A percentile compares a stretch with the other conserved stretches of the same genome.
Evolutionary conservation across 1,140 invertebrate genomes (phyloP).

Genomic region (Cotesia chilonis): DNA sequence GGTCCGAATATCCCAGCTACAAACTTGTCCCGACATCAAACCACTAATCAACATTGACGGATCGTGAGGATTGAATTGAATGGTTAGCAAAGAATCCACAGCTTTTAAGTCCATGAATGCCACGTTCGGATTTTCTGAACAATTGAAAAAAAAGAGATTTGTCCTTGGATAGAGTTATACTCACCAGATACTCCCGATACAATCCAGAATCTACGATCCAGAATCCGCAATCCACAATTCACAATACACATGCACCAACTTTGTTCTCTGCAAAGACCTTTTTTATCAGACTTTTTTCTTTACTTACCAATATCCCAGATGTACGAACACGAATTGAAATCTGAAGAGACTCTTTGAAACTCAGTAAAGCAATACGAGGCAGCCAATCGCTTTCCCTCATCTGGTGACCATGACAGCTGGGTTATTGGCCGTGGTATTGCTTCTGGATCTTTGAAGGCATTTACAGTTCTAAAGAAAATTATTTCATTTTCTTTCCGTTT

Average conservation of each 20-base stretch:
- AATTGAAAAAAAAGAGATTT: conserved; percentile 12
- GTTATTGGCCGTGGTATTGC: conserved; percentile 77
- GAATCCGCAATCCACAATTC: not conserved
- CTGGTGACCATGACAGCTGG: conserved; percentile 87
- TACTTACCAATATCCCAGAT: conserved; percentile 88
- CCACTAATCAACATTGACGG: conserved; percentile 86
- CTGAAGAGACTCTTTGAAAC: conserved; percentile 68
- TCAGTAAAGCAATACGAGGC: conserved; percentile 84
- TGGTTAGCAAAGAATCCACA: conserved; percentile 76
- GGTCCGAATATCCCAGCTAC: conserved; percentile 81
- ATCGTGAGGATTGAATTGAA: conserved; percentile 93
- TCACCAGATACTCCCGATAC: not conserved
- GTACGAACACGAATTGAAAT: conserved; percentile 74
- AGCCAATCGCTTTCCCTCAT: conserved; percentile 81
- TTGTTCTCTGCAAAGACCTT: conserved; percentile 15
- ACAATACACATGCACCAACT: conserved; percentile 8
- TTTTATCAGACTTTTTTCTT: conserved; percentile 21
- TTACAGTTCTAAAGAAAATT: conserved; percentile 45
- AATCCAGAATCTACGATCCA: not conserved
- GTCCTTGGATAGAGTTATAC: not conserved
- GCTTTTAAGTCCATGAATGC: conserved; percentile 80
- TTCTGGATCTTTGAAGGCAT: conserved; percentile 68
- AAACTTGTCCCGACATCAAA: conserved; percentile 86
- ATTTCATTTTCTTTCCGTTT: conserved; percentile 11
- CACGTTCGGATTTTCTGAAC: conserved; percentile 84